phyloP scores from a whole-genome alignment of 2,797 vertebrate genomes.

The Lutjanus campechanus region DNA sequence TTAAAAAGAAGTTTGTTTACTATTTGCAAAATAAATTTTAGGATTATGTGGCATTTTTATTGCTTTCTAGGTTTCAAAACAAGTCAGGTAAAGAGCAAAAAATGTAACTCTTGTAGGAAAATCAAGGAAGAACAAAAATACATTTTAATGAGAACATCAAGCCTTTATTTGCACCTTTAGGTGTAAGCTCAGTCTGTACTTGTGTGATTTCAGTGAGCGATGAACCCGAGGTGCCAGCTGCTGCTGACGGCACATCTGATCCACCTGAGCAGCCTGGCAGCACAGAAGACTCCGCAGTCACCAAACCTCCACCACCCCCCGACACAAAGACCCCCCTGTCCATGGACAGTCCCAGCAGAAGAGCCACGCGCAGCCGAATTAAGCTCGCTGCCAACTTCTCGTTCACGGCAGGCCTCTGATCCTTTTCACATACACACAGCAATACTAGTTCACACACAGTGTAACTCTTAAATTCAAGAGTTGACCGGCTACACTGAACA shows the following conservation, averaged over 20 bases:
- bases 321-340: constrained; percentile 41
- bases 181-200: constrained; percentile 8
- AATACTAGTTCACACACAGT: constrained; percentile 26
- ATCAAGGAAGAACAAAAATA: background rate
- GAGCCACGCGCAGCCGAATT: constrained; percentile 90
- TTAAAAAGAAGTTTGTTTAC: background rate
- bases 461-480: constrained; percentile 73
- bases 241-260: constrained; percentile 16
- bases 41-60: background rate
- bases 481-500: constrained; percentile 57
- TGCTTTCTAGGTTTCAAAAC: background rate
- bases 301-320: constrained; percentile 25
- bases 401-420: constrained; percentile 87
- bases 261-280: constrained; percentile 29
- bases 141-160: constrained; percentile 33
- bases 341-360: constrained; percentile 91
- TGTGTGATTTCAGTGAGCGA: constrained; percentile 50
- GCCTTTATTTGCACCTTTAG: constrained; percentile 13
- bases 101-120: background rate
- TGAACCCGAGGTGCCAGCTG: constrained; percentile 30
- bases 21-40: background rate
- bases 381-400: constrained; percentile 97
- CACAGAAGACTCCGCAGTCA: constrained; percentile 26
- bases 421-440: constrained; percentile 3
- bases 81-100: background rate